Conservation (phyloP, 2,888 invertebrate species). For the Sthenelais limicola region DNA sequence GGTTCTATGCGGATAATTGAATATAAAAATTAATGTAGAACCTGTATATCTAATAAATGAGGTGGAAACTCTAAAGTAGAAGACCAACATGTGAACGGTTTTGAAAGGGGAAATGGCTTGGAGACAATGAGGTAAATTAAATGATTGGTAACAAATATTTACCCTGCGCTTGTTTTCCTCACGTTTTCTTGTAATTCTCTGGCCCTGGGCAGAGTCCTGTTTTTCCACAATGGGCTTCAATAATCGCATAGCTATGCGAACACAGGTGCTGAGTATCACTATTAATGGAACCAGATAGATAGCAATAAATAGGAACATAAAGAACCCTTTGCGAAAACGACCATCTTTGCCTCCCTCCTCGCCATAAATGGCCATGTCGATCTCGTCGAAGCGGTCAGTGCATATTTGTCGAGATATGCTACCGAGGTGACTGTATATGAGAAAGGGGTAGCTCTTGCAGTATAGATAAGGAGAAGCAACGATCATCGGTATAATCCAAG, state of each 20-base stretch:
- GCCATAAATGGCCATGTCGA: conserved; percentile 61
- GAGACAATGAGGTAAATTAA: too few species aligned
- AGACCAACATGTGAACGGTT: too few species aligned
- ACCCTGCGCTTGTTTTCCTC: conserved; percentile 69
- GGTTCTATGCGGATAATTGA: too few species aligned
- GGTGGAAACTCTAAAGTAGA: too few species aligned
- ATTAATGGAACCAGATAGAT: conserved; percentile 71
- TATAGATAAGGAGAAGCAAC: conserved; percentile 62
- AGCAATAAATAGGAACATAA: conserved; percentile 70
- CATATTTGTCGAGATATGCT: conserved; percentile 71
- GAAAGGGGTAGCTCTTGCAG: conserved; percentile 58
- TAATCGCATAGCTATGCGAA: conserved; percentile 58
- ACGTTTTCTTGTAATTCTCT: conserved; percentile 44
- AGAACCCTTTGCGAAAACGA: conserved; percentile 66
- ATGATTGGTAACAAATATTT: too few species aligned
- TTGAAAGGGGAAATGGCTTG: too few species aligned
- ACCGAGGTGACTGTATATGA: conserved; percentile 68
- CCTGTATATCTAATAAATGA: too few species aligned
- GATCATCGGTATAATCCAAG: conserved; percentile 71
- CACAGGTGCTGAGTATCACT: conserved; percentile 66
- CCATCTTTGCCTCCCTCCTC: conserved; percentile 42
- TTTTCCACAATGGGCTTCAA: conserved; percentile 55
- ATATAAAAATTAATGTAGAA: too few species aligned
- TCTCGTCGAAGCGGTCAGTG: conserved; percentile 69
- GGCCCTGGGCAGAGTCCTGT: conserved; percentile 50